Base-by-base conservation (phyloP, 2,797 vertebrate species). In the Argya squamiceps region DNA sequence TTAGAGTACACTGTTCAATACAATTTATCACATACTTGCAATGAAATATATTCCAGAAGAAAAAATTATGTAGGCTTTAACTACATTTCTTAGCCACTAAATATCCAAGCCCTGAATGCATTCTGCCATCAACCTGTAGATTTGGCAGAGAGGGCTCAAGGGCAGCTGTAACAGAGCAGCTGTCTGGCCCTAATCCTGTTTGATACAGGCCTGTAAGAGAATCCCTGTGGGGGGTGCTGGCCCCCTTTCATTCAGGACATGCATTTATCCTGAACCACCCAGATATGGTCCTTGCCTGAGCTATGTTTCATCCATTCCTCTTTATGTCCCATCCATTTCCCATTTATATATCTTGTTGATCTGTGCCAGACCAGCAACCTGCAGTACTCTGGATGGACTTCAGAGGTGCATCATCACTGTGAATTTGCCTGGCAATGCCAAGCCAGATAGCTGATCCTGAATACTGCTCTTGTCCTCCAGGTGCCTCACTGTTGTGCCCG, bases 241-340 rank as follows among this genome's bases (percentile, higher is more conserved):
- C 2, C 5, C 24, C 6, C 10, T 56, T 46, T 86, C 10, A 17
- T 41, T 62, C 26, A 44, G 55, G 24, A 59, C 14, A 26, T 46
- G 12, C 1, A 1, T 36, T 65, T 30, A 27, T n/a, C 46, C 59
- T 18, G 34, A 63, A 30, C 19, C 1, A 1, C 12, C 47, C 37
- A 5, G 6, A 13, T 3, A 1, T 16, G 19, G 19, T 44, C 30
- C 11, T 14, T 65, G 30, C 20, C 37, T 37, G 24, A 67, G 20
- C 19, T 58, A 11, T 0, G 0, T 6, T 39, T 23, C n/a, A 43
- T 27, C 43, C 18, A 6, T 12, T 5, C 10, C 29, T 49, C 14
- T 76, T n/a, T n/a, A n/a, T n/a, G n/a, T n/a, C n/a, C n/a, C n/a
- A n/a, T n/a, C n/a, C n/a, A 15, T 29, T 81, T 78, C 19, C 39